A percentile compares a stretch with the other conserved stretches of the same genome.
Evolutionary conservation across 2,797 vertebrate species (phyloP).

Genomic region (Decapterus maruadsi): DNA sequence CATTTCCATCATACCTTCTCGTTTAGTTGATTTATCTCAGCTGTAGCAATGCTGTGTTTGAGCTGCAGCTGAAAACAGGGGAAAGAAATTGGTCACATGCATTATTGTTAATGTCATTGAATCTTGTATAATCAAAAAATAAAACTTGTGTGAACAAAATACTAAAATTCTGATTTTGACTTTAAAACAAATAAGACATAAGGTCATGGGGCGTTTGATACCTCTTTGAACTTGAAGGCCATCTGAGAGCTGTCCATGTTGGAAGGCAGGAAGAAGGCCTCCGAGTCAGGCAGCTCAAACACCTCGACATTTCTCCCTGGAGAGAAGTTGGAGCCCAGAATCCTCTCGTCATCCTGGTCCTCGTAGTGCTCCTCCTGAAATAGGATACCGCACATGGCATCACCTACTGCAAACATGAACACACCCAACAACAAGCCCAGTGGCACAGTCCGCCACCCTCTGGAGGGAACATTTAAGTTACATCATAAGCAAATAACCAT

Average conservation of each 20-base stretch:
- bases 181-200: slow-evolving; percentile 1
- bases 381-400: slow-evolving; percentile 54
- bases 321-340: slow-evolving; percentile 89
- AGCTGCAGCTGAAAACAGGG: slow-evolving; percentile 86
- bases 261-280: slow-evolving; percentile 87
- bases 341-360: slow-evolving; percentile 85
- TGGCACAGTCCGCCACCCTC: slow-evolving; percentile 26
- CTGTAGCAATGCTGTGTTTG: slow-evolving; percentile 87
- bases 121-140: neutral
- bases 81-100: slow-evolving; percentile 29
- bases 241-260: slow-evolving; percentile 92
- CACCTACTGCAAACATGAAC: slow-evolving; percentile 43
- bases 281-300: slow-evolving; percentile 90
- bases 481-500: slow-evolving; percentile 43
- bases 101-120: neutral
- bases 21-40: slow-evolving; percentile 90
- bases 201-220: slow-evolving; percentile 52
- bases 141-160: too few species aligned
- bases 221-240: slow-evolving; percentile 93
- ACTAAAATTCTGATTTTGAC: too few species aligned
- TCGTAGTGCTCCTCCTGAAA: slow-evolving; percentile 92
- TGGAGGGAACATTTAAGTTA: slow-evolving; percentile 32
- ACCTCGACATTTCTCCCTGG: slow-evolving; percentile 87
- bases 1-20: slow-evolving; percentile 84
- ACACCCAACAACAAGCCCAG: slow-evolving; percentile 63